Evolutionary conservation across 2,888 invertebrate genomes (phyloP).

Genomic region (Alloplasta piceator): DNA sequence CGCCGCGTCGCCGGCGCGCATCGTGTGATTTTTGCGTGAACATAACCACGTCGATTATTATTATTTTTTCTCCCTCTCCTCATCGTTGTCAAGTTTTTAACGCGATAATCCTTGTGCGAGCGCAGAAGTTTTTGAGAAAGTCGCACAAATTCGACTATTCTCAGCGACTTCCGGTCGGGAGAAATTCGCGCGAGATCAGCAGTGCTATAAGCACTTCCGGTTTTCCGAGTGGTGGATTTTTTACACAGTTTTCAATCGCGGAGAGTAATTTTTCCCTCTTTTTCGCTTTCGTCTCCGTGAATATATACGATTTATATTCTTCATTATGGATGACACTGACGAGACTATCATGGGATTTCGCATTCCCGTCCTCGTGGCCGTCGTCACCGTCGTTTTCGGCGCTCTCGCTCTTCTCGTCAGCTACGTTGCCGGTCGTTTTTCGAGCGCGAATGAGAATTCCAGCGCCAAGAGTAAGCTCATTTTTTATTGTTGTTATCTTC

Average conservation of each 20-base stretch:
- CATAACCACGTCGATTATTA: not conserved
- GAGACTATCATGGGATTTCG: conserved; percentile 54
- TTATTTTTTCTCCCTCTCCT: not conserved
- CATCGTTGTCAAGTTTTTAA: too few species aligned
- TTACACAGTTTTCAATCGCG: too few species aligned
- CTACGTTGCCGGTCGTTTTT: conserved; percentile 69
- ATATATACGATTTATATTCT: not conserved
- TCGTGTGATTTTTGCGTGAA: conserved; percentile 33
- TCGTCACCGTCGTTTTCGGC: conserved; percentile 67
- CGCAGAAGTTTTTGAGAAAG: too few species aligned
- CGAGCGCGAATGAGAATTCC: conserved; percentile 57
- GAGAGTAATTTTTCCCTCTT: too few species aligned
- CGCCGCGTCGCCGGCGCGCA: conserved; percentile 53
- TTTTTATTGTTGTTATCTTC: conserved; percentile 10
- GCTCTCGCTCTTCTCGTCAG: conserved; percentile 67
- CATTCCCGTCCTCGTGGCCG: conserved; percentile 62
- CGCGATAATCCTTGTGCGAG: too few species aligned
- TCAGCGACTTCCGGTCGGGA: too few species aligned
- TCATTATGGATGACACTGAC: conserved; percentile 62
- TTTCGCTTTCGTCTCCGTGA: not conserved
- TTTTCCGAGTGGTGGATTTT: too few species aligned
- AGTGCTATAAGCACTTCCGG: too few species aligned
- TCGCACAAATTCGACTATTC: too few species aligned
- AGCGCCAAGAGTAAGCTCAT: conserved; percentile 69
- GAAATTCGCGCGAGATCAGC: too few species aligned